Percentiles rank a stretch among this genome's conserved stretches.
Evolutionary conservation across 2,113 vertebrate species (phyloP).

Genomic region (Pavo muticus): DNA sequence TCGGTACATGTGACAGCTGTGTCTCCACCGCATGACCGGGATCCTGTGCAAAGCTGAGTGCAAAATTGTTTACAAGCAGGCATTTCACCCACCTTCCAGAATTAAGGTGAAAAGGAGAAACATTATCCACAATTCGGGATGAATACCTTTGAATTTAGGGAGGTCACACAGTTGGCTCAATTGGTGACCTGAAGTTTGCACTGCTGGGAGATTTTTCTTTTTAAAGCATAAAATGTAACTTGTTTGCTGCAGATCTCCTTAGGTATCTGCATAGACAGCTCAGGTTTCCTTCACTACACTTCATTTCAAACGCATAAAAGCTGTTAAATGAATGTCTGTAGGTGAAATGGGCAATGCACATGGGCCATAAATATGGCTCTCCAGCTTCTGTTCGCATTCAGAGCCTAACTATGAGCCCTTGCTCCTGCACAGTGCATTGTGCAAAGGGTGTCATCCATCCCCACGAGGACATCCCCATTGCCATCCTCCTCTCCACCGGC

Average conservation of each 20-base stretch:
- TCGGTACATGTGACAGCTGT: not conserved
- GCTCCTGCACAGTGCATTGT: not conserved
- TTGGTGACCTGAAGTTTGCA: not conserved
- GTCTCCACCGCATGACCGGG: not conserved
- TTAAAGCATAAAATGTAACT: not conserved
- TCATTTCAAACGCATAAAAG: not conserved
- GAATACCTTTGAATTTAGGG: not conserved
- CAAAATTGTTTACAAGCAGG: not conserved
- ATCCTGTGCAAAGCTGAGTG: not conserved
- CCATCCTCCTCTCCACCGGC: not conserved
- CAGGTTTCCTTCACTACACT: not conserved
- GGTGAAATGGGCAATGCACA: not conserved
- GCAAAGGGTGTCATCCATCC: not conserved
- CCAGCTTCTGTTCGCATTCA: not conserved
- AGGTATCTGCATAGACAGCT: not conserved
- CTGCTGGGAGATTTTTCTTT: not conserved
- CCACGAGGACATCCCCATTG: rapidly evolving
- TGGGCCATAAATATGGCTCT: not conserved
- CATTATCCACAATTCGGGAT: not conserved
- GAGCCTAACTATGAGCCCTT: not conserved
- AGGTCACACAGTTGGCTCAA: not conserved
- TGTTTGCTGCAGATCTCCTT: not conserved
- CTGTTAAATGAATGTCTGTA: not conserved
- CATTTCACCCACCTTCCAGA: not conserved
- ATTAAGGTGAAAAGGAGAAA: not conserved